A percentile compares a stretch with the other conserved stretches of the same genome.
Conservation (phyloP, 2,888 invertebrate genomes). For the Rhopalosiphum nymphaeae region DNA sequence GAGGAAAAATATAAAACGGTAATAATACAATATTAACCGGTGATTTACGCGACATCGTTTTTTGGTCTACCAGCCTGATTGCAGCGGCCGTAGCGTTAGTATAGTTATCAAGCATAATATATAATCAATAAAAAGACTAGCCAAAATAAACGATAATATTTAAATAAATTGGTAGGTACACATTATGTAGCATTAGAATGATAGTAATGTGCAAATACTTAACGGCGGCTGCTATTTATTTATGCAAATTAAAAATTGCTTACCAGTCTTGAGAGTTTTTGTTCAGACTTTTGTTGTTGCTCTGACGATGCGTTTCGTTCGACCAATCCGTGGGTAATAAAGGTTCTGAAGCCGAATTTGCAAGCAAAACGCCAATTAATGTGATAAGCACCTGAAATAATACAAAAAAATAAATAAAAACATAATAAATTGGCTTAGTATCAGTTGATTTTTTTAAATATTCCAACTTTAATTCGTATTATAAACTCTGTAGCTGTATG, state of each 20-base stretch:
- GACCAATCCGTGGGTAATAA: constrained; percentile 36
- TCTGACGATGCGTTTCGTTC: constrained; percentile 57
- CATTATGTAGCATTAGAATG: not conserved
- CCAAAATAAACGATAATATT: not conserved
- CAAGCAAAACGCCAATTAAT: constrained; percentile 63
- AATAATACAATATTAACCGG: constrained; percentile 20
- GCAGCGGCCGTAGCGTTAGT: not conserved
- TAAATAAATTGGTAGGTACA: not conserved
- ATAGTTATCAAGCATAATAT: not conserved
- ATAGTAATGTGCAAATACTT: not conserved
- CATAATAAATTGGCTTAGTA: not conserved
- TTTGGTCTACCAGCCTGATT: not conserved
- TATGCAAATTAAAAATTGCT: not conserved
- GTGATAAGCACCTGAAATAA: constrained; percentile 60
- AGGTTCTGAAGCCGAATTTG: constrained; percentile 58
- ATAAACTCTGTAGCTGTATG: not conserved
- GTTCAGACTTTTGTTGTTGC: constrained; percentile 57
- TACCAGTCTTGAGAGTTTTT: constrained; percentile 62
- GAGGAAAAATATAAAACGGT: constrained; percentile 30
- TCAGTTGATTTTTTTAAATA: not conserved
- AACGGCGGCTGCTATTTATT: not conserved
- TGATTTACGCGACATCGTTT: constrained; percentile 32
- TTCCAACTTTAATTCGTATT: not conserved
- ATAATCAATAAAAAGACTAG: not conserved
- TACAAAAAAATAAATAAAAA: not conserved